Evolutionary conservation across 2,888 invertebrate species (phyloP), one percentile per base, ranked within the genome.

Genomic region (Lathronympha strigana): DNA sequence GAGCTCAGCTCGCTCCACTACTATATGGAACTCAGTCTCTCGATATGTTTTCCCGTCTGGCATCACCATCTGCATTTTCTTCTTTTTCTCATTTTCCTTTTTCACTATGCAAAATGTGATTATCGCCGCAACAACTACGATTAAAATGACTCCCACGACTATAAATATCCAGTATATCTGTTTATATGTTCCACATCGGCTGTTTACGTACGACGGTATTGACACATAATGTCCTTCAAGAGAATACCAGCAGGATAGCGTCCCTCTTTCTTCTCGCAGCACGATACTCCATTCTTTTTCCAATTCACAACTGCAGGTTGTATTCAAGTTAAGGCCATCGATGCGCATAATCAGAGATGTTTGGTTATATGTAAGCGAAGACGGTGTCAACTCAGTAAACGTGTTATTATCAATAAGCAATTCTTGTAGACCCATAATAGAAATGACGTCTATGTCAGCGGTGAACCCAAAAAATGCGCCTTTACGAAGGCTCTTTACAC

Each of bases 21-120:
- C 95, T 77, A 97, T 96, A 84, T 97, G 95, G 75, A 97, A 94
- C 87, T 97, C 97, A 9, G 97, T 97, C 88, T 97, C 97, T 77
- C 95, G 93, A 80, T 97, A 97, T 15, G 96, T 95, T 78, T 95
- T 93, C 1, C 96, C 95, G 74, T 97, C 97, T 0, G 97, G 97
- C 77, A 96, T 93, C 58, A 97, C 95, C 83, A 97, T 92, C 78
- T 94, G 94, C 73, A 95, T 77, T 90, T 93, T 87, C 84, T 94
- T 90, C 85, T 93, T 83, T 79, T 94, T 88, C 78, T 93, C 86
- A 81, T 93, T 89, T 79, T 90, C 92, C 63, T 88, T 75, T 67
- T 83, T 83, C 62, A 92, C 85, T 76, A 93, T 88, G 38, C 90
- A 83, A 57, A 93, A 81, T 64, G 92, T 84, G 25, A 92, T 82